Evolutionary conservation across 2,113 vertebrate species (phyloP).

Genomic region (Neomonachus schauinslandi): DNA sequence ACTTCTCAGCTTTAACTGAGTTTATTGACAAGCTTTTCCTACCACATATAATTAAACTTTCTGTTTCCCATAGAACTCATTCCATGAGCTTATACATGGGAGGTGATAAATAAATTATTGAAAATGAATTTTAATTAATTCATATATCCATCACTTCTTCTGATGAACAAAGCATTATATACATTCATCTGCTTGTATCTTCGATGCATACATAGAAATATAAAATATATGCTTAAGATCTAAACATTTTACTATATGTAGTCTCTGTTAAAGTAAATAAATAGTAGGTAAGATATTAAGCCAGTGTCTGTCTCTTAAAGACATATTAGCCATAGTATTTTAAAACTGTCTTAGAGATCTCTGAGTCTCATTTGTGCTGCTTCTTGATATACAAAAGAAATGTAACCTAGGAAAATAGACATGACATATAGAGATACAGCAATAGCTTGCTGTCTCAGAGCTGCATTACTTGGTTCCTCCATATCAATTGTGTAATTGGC

Average conservation of each 20-base stretch:
- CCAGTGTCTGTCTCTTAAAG: background rate
- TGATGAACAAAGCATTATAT: background rate
- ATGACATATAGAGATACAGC: background rate
- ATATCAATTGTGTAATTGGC: background rate
- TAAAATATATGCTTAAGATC: background rate
- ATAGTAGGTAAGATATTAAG: background rate
- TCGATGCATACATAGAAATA: background rate
- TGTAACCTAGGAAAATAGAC: background rate
- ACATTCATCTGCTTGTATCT: background rate
- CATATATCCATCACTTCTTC: background rate
- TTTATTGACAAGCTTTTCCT: background rate
- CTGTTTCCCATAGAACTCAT: background rate
- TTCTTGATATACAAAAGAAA: background rate
- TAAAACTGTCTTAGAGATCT: background rate
- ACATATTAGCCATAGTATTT: background rate
- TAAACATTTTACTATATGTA: background rate
- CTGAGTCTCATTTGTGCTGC: background rate
- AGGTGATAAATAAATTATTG: background rate
- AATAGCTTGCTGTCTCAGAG: background rate
- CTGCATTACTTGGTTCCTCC: background rate
- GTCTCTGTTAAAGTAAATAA: background rate
- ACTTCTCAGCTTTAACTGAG: background rate
- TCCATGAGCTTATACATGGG: background rate
- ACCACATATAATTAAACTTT: background rate
- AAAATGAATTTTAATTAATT: conserved; percentile 6